phyloP scores from a whole-genome alignment of 2,888 invertebrate genomes.

The Mystacides longicornis region DNA sequence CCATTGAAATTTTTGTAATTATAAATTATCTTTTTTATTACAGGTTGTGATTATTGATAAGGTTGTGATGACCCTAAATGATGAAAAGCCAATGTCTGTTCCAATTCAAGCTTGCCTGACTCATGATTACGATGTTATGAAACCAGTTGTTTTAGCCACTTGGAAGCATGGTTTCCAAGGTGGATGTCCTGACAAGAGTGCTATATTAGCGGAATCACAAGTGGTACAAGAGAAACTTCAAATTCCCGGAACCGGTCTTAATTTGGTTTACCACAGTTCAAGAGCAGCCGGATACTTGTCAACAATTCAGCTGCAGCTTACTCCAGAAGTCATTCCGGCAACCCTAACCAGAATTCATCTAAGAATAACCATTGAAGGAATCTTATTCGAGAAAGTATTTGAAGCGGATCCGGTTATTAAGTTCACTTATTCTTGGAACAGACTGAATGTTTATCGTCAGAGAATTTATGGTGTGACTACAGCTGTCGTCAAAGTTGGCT shows the following conservation, averaged over 20 bases:
- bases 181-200: constrained; percentile 87
- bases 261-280: constrained; percentile 94
- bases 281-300: constrained; percentile 89
- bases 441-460: constrained; percentile 91
- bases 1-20: no score
- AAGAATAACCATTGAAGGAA: constrained; percentile 90
- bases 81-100: constrained; percentile 61
- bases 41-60: constrained; percentile 89
- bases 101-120: constrained; percentile 74
- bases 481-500: constrained; percentile 92
- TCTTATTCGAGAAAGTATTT: constrained; percentile 84
- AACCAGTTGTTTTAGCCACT: constrained; percentile 85
- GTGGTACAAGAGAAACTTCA: constrained; percentile 92
- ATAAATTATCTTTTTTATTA: constrained; percentile 12
- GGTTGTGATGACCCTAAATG: constrained; percentile 73
- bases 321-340: constrained; percentile 75
- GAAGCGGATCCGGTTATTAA: constrained; percentile 96
- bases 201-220: constrained; percentile 84
- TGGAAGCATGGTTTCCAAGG: constrained; percentile 95
- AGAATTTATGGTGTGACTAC: constrained; percentile 94
- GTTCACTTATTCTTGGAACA: constrained; percentile 96
- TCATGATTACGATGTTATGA: constrained; percentile 89
- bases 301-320: constrained; percentile 84
- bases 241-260: constrained; percentile 91
- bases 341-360: constrained; percentile 83